Percentiles rank a stretch among this genome's conserved stretches.
These are phyloP conservation scores for Alsophila aescularia DNA, from an alignment of 2,888 invertebrate genomes.

Conservation along the genomic window DNA sequence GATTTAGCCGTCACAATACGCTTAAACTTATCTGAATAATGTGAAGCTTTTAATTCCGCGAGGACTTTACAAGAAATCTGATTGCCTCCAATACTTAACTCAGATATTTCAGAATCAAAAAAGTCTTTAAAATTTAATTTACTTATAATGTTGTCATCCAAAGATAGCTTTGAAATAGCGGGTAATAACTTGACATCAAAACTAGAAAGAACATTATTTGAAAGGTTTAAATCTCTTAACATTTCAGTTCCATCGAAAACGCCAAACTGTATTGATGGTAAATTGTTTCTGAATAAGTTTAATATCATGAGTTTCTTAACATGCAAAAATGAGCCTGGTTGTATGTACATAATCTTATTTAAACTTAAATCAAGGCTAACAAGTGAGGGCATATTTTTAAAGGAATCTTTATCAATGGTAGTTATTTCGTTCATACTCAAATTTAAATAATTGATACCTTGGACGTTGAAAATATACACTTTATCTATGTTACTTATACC, in stretches of 20 bases:
- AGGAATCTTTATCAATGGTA: constrained; percentile 36
- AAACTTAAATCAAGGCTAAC: constrained; percentile 36
- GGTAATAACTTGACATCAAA: constrained; percentile 36
- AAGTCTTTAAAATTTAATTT: constrained; percentile 29
- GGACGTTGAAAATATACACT: constrained; percentile 27
- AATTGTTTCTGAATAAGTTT: constrained; percentile 32
- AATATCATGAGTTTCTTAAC: constrained; percentile 25
- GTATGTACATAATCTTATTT: constrained; percentile 36
- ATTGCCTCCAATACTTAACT: constrained; percentile 39
- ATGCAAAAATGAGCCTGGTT: constrained; percentile 39
- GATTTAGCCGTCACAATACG: constrained; percentile 19
- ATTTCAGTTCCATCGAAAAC: constrained; percentile 35
- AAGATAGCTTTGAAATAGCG: constrained; percentile 19
- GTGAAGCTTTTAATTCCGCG: constrained; percentile 27
- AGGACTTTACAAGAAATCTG: constrained; percentile 36
- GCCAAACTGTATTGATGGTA: constrained; percentile 35
- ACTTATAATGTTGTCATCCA: constrained; percentile 37
- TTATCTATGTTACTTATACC: constrained; percentile 28
- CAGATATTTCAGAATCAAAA: constrained; percentile 16
- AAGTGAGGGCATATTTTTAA: constrained; percentile 31
- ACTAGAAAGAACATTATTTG: constrained; percentile 32
- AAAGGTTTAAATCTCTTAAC: constrained; percentile 31
- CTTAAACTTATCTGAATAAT: constrained; percentile 20
- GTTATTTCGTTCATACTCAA: constrained; percentile 35
- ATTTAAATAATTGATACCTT: constrained; percentile 26